Conservation (phyloP, 2,797 vertebrate genomes). For the Streptopelia turtur region DNA sequence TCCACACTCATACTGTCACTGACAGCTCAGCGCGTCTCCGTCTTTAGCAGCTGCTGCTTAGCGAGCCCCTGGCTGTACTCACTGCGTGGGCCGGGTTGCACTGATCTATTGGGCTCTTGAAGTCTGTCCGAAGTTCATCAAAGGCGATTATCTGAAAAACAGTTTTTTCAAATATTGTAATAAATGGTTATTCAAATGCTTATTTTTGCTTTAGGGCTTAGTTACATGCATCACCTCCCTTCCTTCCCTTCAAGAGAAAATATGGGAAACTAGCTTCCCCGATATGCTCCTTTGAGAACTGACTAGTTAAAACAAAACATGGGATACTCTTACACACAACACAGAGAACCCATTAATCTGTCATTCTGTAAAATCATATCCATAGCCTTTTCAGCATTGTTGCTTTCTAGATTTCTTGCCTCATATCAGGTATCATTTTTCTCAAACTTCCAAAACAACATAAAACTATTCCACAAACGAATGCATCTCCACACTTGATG, state of each 20-base stretch:
- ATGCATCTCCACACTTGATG: background rate
- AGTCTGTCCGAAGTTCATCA: conserved; percentile 95
- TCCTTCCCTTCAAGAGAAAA: background rate
- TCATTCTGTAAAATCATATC: background rate
- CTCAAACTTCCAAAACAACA: background rate
- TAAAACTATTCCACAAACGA: background rate
- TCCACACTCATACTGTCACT: background rate
- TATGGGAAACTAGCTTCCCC: background rate
- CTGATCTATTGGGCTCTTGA: conserved; percentile 97
- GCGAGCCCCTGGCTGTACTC: conserved; percentile 59
- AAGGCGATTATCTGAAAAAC: conserved; percentile 94
- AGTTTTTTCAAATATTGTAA: conserved; percentile 29
- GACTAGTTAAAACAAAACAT: background rate
- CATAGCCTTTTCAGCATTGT: background rate
- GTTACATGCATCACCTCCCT: background rate
- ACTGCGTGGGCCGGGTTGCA: conserved; percentile 96
- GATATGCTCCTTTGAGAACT: background rate
- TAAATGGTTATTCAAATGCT: background rate
- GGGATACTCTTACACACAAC: background rate
- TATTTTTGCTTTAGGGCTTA: background rate
- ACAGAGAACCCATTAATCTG: background rate
- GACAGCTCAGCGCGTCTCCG: background rate
- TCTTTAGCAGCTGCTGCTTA: background rate
- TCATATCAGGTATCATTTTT: background rate
- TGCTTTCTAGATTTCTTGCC: background rate